phyloP scores from a whole-genome alignment of 2,888 invertebrate genomes.

The Seira musarum region DNA sequence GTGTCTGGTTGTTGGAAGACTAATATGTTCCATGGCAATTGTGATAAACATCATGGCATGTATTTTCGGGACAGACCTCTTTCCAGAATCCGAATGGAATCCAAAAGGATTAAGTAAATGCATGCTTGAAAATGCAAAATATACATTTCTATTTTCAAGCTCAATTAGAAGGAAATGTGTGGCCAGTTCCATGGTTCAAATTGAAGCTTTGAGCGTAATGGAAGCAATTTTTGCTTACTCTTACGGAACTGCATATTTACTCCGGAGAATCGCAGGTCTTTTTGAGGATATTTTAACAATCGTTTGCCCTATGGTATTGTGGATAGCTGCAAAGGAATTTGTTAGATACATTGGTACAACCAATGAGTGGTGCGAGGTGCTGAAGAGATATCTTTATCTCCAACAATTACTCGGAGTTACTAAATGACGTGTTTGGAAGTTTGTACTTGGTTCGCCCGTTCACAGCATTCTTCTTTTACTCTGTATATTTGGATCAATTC shows the following conservation, averaged over 20 bases:
- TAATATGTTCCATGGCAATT: no score
- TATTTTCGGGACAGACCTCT: conserved; percentile 32
- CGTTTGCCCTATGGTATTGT: conserved; percentile 8
- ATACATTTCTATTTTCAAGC: conserved; percentile 4
- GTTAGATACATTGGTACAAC: not conserved
- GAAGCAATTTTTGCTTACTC: not conserved
- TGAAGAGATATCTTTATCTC: conserved; percentile 6
- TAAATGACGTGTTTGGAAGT: conserved; percentile 24
- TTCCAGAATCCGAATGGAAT: conserved; percentile 24
- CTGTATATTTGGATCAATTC: conserved; percentile 42
- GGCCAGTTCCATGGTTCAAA: not conserved
- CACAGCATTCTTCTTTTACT: conserved; percentile 44
- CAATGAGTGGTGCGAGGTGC: conserved; percentile 18
- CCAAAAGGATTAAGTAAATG: conserved; percentile 23
- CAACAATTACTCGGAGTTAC: conserved; percentile 11
- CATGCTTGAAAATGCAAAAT: conserved; percentile 5
- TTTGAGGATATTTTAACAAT: not conserved
- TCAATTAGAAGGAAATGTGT: not conserved
- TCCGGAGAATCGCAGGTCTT: no score
- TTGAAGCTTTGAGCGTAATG: not conserved
- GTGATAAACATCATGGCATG: not conserved
- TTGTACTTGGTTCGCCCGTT: conserved; percentile 8
- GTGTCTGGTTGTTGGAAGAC: no score
- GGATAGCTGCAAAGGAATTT: conserved; percentile 34
- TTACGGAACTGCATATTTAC: not conserved